Conservation (phyloP, 2,888 invertebrate species). For the Cylloceria caligata region DNA sequence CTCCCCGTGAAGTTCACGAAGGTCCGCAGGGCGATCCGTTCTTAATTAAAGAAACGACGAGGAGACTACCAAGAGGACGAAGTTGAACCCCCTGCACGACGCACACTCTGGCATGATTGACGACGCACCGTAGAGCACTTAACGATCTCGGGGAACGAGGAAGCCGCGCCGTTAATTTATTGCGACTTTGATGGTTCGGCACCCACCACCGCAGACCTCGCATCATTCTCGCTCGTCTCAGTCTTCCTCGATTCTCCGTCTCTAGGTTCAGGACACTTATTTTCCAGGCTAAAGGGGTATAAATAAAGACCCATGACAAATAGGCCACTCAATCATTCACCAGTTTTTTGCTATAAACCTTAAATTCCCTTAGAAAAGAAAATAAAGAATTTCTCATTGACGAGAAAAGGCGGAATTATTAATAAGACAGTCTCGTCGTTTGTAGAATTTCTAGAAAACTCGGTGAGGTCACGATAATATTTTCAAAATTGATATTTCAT, state of each 20-base stretch:
- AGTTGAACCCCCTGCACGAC: slow-evolving; percentile 33
- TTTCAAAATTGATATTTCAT: background rate
- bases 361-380: slow-evolving; percentile 19
- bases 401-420: slow-evolving; percentile 32
- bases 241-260: slow-evolving; percentile 49
- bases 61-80: background rate
- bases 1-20: slow-evolving; percentile 20
- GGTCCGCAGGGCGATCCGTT: slow-evolving; percentile 31
- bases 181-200: slow-evolving; percentile 82
- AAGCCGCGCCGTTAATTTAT: slow-evolving; percentile 82
- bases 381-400: slow-evolving; percentile 18
- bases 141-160: slow-evolving; percentile 80
- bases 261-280: slow-evolving; percentile 40
- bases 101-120: slow-evolving; percentile 67
- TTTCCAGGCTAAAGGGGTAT: slow-evolving; percentile 32
- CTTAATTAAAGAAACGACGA: slow-evolving; percentile 57
- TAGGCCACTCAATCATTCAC: slow-evolving; percentile 67
- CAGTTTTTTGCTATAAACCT: slow-evolving; percentile 37
- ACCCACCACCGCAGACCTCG: slow-evolving; percentile 65
- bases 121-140: slow-evolving; percentile 64
- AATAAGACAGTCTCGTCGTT: slow-evolving; percentile 3
- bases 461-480: background rate
- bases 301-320: slow-evolving; percentile 70
- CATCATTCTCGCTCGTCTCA: slow-evolving; percentile 32
- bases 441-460: slow-evolving; percentile 15